phyloP scores from a whole-genome alignment of 2,888 invertebrate species.

The Megalurothrips usitatus region DNA sequence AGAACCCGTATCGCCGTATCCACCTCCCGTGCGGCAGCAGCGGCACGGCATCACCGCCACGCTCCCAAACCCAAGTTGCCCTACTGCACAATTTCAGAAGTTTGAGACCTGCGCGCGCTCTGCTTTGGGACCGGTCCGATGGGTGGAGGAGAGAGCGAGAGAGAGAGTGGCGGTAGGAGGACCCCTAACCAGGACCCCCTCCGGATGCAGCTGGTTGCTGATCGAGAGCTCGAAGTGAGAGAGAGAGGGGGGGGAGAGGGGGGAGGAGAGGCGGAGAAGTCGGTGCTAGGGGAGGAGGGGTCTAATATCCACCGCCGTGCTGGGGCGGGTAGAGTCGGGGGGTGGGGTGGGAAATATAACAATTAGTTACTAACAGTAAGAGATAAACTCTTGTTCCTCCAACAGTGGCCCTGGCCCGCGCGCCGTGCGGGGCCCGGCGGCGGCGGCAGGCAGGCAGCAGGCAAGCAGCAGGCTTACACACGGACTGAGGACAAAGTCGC shows the following conservation, averaged over 20 bases:
- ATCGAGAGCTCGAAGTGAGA: background rate
- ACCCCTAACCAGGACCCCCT: background rate
- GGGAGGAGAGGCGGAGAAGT: background rate
- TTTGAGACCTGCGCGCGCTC: background rate
- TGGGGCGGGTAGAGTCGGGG: background rate
- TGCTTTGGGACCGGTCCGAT: background rate
- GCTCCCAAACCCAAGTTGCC: background rate
- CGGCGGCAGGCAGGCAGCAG: too few relatives aligned
- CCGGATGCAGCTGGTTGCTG: background rate
- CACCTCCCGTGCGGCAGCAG: background rate
- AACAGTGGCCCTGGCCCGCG: background rate
- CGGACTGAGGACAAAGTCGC: too few relatives aligned
- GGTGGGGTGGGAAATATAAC: background rate
- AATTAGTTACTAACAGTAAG: constrained; percentile 21
- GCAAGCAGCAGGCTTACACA: too few relatives aligned
- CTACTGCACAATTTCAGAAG: background rate
- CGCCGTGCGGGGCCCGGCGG: background rate
- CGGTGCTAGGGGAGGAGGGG: background rate
- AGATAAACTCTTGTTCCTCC: constrained; percentile 9
- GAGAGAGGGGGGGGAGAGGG: background rate
- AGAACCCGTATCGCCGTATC: background rate
- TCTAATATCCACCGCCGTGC: background rate
- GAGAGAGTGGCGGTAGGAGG: background rate
- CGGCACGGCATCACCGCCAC: background rate
- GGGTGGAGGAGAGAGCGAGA: background rate